Evolutionary conservation across 2,888 invertebrate genomes (phyloP).

Genomic region (Mystacides longicornis): DNA sequence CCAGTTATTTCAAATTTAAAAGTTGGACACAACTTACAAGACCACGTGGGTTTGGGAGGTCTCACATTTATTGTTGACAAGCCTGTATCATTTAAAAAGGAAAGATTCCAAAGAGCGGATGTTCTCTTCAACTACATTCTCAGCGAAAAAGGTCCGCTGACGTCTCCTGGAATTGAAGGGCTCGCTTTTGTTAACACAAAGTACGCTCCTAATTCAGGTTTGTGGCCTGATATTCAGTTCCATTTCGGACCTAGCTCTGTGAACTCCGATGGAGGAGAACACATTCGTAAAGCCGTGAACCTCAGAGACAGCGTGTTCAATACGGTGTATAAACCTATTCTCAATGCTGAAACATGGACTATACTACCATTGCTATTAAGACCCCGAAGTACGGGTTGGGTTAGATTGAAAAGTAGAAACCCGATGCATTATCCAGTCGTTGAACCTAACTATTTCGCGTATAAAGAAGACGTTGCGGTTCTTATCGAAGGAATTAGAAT

Average conservation of each 20-base stretch:
- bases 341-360: constrained; percentile 75
- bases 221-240: constrained; percentile 82
- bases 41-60: constrained; percentile 82
- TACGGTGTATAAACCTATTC: constrained; percentile 75
- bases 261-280: constrained; percentile 74
- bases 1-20: constrained; percentile 67
- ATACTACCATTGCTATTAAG: constrained; percentile 73
- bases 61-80: constrained; percentile 76
- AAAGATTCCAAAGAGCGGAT: constrained; percentile 67
- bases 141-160: constrained; percentile 76
- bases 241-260: constrained; percentile 81
- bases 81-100: constrained; percentile 69
- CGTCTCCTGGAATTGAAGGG: constrained; percentile 78
- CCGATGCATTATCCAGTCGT: constrained; percentile 79
- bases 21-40: constrained; percentile 79
- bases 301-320: constrained; percentile 75
- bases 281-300: constrained; percentile 68
- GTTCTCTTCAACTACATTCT: constrained; percentile 76
- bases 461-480: constrained; percentile 71
- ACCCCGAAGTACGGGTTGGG: constrained; percentile 80
- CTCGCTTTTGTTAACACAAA: constrained; percentile 82
- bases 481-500: constrained; percentile 80
- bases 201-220: constrained; percentile 67
- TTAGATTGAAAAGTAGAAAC: constrained; percentile 73
- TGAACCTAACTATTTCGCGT: constrained; percentile 87